Evolutionary conservation across 1,140 invertebrate species (phyloP), one percentile per base, ranked within the genome.

Genomic region (Trialeurodes vaporariorum): DNA sequence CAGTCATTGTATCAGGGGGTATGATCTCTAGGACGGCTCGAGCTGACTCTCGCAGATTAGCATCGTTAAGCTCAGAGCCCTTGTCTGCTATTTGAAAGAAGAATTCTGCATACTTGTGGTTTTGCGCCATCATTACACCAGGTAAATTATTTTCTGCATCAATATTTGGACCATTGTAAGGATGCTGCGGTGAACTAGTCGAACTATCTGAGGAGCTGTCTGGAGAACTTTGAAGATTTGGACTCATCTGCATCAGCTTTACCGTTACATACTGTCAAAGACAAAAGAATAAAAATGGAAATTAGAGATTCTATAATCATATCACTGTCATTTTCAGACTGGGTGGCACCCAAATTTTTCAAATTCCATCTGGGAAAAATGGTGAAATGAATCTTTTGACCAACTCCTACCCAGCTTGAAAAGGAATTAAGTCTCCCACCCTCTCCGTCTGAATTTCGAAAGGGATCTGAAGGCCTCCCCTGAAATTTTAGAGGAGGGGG

Each of bases 71-170:
- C 62, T 86, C 84, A 76, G 91, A 92, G 63, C 93, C 94, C 67
- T 95, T 79, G 75, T 94, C 92, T 73, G 93, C 91, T 66, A 98
- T 79, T 80, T 95, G 90, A 77, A 96, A 89, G 73, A 97, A 88
- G 79, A 97, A 97, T 72, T 88, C 86, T 58, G 89, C 85, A 77
- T 94, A 93, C 70, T 87, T 84, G 59, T 87, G 82, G 69, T 90
- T 87, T 76, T 90, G 87, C 0, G 94, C 88, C 81, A 90, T 86
- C 22, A 89, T 78, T 72, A 97, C 93, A 65, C 94, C 94, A 21
- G 95, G 94, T 65, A 98, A 78, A 74, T 86, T 88, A 75, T 87
- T 89, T 81, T 98, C 95, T 0, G 91, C 90, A 75, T 93, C 89
- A 25, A 87, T 78, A 77, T 90, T 92, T 24, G 89, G 85, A 25